These are phyloP conservation scores for Micrastur ruficollis DNA, from an alignment of 2,797 vertebrate species.

Conservation along the genomic window DNA sequence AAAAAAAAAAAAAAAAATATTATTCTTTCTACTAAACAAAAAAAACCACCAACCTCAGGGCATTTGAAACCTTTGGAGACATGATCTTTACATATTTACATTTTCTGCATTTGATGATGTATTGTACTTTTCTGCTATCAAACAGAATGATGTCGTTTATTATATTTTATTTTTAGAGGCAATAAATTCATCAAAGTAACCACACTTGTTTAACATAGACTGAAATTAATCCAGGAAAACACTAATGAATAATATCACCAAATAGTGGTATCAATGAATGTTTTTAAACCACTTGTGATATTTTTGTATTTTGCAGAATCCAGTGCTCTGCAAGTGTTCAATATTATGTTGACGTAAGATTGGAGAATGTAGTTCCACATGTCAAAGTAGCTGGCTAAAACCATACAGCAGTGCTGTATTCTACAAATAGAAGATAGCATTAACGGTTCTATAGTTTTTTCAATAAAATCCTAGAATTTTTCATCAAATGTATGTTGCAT, in stretches of 20 bases:
- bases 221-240: background rate
- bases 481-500: background rate
- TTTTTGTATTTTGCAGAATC: background rate
- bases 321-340: background rate
- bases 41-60: background rate
- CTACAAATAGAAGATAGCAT: background rate
- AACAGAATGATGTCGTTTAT: background rate
- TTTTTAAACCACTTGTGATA: background rate
- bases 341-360: accelerated
- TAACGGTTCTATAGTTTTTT: background rate
- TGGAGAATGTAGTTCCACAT: background rate
- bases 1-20: background rate
- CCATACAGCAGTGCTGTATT: background rate
- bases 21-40: background rate
- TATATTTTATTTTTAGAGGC: background rate
- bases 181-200: background rate
- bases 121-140: background rate
- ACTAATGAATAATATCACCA: background rate
- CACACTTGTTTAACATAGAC: background rate
- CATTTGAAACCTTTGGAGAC: background rate
- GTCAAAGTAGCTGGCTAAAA: background rate
- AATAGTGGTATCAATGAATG: background rate
- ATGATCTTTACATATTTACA: background rate
- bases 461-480: background rate
- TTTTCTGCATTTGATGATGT: background rate